Evolutionary conservation across 2,888 invertebrate genomes (phyloP).

Genomic region (Siphlonurus alternatus): DNA sequence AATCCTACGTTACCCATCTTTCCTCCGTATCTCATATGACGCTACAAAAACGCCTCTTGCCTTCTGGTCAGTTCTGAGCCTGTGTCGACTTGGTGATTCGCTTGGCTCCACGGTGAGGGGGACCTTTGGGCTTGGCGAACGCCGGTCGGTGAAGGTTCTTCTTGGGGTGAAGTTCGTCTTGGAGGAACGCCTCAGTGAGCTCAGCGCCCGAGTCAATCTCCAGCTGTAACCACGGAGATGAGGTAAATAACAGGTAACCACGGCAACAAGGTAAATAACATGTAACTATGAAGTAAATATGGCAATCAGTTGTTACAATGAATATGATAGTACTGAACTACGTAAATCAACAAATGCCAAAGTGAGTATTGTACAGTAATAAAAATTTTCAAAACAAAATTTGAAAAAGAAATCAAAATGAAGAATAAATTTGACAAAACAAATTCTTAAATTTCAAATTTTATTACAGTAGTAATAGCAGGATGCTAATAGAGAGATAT

Average conservation of each 20-base stretch:
- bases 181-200: constrained; percentile 73
- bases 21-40: background rate
- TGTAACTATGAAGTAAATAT: too few species aligned
- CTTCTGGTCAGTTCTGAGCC: constrained; percentile 6
- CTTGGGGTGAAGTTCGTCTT: constrained; percentile 90
- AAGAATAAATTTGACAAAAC: background rate
- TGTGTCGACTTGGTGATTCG: constrained; percentile 51
- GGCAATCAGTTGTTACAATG: too few species aligned
- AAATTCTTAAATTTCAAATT: background rate
- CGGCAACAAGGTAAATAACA: too few species aligned
- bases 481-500: too few species aligned
- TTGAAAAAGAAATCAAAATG: too few species aligned
- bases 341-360: too few species aligned
- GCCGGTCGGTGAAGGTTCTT: constrained; percentile 73
- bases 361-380: too few species aligned
- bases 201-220: constrained; percentile 85
- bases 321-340: too few species aligned
- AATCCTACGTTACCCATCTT: too few species aligned
- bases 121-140: constrained; percentile 94
- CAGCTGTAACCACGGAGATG: constrained; percentile 41
- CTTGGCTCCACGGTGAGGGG: constrained; percentile 81
- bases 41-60: background rate
- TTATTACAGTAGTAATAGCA: constrained; percentile 1
- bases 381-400: background rate
- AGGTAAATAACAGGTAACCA: constrained; percentile 7